Evolutionary conservation across 1,140 invertebrate species (phyloP).

Genomic region (Pseudoatta argentina): DNA sequence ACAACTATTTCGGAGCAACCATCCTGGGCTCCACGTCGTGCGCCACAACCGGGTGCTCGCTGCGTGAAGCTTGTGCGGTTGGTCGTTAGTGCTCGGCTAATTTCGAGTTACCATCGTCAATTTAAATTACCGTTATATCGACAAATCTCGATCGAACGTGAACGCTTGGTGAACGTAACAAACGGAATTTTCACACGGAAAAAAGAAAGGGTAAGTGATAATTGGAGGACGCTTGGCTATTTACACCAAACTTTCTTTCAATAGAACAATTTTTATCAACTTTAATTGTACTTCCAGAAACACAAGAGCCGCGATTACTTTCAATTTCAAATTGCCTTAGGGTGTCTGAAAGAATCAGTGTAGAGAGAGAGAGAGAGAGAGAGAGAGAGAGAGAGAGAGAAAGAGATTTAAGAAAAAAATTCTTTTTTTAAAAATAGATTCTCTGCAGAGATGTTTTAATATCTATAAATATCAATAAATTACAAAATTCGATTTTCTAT

Average conservation of each 20-base stretch:
- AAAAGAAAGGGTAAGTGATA: constrained; percentile 50
- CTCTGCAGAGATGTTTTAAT: background rate
- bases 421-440: background rate
- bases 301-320: constrained; percentile 14
- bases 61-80: constrained; percentile 44
- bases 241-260: constrained; percentile 22
- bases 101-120: constrained; percentile 67
- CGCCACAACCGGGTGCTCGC: constrained; percentile 16
- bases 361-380: background rate
- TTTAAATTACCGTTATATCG: constrained; percentile 63
- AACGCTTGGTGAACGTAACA: constrained; percentile 6
- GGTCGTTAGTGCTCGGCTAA: constrained; percentile 66
- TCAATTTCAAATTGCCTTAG: constrained; percentile 61
- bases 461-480: constrained; percentile 12
- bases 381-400: background rate
- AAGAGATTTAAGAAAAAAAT: background rate
- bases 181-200: constrained; percentile 45
- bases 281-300: constrained; percentile 3
- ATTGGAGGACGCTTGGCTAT: constrained; percentile 45
- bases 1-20: constrained; percentile 65
- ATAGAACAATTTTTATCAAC: constrained; percentile 36
- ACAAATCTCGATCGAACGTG: constrained; percentile 72
- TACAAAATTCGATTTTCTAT: constrained; percentile 1
- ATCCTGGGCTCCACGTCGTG: constrained; percentile 11
- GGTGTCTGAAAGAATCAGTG: background rate